Conservation (phyloP, 2,888 invertebrate species). For the Monoplex corrugatus region DNA sequence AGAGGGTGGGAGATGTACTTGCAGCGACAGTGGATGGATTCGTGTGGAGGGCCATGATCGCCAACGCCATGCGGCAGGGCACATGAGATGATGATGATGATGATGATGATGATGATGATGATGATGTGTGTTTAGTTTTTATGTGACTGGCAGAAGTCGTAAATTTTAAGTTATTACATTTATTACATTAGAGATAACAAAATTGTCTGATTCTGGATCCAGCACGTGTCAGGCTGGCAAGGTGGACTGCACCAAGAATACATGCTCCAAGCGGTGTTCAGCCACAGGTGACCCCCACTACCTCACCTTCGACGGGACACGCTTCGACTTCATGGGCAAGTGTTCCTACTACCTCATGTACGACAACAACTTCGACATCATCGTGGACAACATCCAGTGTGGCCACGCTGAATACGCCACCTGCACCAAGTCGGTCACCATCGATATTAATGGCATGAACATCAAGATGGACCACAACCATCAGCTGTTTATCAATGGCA, state of each 20-base stretch:
- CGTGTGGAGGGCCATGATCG: too few relatives aligned
- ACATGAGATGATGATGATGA: too few relatives aligned
- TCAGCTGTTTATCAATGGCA: slow-evolving; percentile 67
- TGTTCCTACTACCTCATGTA: slow-evolving; percentile 92
- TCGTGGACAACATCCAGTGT: slow-evolving; percentile 85
- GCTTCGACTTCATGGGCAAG: slow-evolving; percentile 94
- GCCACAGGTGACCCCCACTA: slow-evolving; percentile 95
- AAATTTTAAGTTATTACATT: too few relatives aligned
- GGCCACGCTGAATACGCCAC: slow-evolving; percentile 88
- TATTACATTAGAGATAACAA: too few relatives aligned
- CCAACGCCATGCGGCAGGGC: too few relatives aligned
- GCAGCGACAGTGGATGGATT: too few relatives aligned
- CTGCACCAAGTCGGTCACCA: slow-evolving; percentile 88
- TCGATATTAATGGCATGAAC: slow-evolving; percentile 73
- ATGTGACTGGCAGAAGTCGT: too few relatives aligned
- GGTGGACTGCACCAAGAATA: slow-evolving; percentile 90
- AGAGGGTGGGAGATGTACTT: too few relatives aligned
- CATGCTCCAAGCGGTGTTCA: slow-evolving; percentile 91
- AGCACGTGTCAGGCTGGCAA: slow-evolving; percentile 81
- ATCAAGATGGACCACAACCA: slow-evolving; percentile 89
- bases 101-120: too few relatives aligned
- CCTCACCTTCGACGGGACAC: slow-evolving; percentile 93
- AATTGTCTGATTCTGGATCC: slow-evolving; percentile 25
- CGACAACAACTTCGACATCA: slow-evolving; percentile 84
- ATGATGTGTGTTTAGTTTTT: too few relatives aligned